Conservation (phyloP, 2,888 invertebrate species). For the Mayetiola destructor region DNA sequence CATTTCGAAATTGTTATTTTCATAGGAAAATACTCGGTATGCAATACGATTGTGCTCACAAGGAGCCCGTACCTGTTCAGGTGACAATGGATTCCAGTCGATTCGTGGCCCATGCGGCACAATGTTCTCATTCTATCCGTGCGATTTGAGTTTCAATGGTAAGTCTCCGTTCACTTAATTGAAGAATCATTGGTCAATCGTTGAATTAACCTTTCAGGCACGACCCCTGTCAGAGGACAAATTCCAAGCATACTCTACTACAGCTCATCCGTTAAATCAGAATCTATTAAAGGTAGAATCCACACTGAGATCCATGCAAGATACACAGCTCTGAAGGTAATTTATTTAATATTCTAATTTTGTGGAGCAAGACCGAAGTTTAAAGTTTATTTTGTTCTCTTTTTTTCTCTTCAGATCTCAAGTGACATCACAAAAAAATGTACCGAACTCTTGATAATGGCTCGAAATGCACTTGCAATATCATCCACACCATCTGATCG, state of each 20-base stretch:
- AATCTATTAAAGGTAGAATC: slow-evolving; percentile 22
- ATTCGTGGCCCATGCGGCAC: slow-evolving; percentile 89
- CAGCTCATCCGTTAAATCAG: slow-evolving; percentile 32
- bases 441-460: slow-evolving; percentile 59
- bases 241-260: slow-evolving; percentile 78
- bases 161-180: slow-evolving; percentile 46
- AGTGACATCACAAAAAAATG: slow-evolving; percentile 62
- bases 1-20: not conserved
- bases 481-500: slow-evolving; percentile 43
- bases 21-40: slow-evolving; percentile 71
- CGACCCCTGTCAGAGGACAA: too few relatives aligned
- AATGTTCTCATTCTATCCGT: slow-evolving; percentile 77
- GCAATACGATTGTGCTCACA: slow-evolving; percentile 77
- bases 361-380: too few relatives aligned
- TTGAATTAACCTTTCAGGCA: slow-evolving; percentile 36
- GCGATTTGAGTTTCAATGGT: slow-evolving; percentile 90
- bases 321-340: slow-evolving; percentile 48
- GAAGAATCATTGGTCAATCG: not conserved
- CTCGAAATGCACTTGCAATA: slow-evolving; percentile 50
- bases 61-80: slow-evolving; percentile 85
- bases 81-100: slow-evolving; percentile 77
- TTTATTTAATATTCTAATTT: not conserved
- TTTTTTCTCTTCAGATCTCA: slow-evolving; percentile 46
- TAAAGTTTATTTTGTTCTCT: slow-evolving; percentile 18
- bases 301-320: slow-evolving; percentile 30